Evolutionary conservation across 2,888 invertebrate species (phyloP), one percentile per base, ranked within the genome.

Genomic region (Aricia artaxerxes): DNA sequence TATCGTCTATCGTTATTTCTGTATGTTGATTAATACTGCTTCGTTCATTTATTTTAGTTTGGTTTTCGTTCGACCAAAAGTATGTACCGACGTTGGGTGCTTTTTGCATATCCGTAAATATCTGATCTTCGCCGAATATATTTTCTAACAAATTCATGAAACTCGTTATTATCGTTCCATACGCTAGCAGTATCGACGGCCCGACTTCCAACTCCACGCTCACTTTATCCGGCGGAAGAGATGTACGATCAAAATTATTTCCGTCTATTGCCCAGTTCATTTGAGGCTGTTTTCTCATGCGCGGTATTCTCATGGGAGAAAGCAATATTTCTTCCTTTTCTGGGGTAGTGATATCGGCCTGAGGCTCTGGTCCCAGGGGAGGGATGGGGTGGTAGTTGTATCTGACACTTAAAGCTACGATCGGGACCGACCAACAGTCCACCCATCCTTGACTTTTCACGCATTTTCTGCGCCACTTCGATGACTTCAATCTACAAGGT

Each of bases 41-140:
- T 82, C 90, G 91, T 72, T 94, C 94, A 80, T 90, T 91, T 6
- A 88, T 16, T 84, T 94, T 94, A 0, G 90, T 85, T n/a, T 86
- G 82, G 69, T 88, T 90, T 61, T 94, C 95, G 78, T 90, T 89
- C 78, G 92, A 89, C 90, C 92, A 91, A 81, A 85, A 88, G 80
- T 89, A 92, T 0, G 90, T 87, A 24, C 92, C 92, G 57, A 92
- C 88, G 5, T 92, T 95, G 0, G 95, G 94, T 60, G 93, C 91
- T 83, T 97, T 96, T 84, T 97, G 97, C 97, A 99, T 98, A 85
- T 99, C 99, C 0, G 98, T 98, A 87, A 99, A 99, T 40, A 95
- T 96, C 91, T 99, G 99, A 93, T 99, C 98, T 90, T 98, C 99
- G 0, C 99, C 99, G 89, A 99, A 98, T 83, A 99, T 98, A 87